phyloP scores from a whole-genome alignment of 2,797 vertebrate species.

The Tauraco hartlaubi region DNA sequence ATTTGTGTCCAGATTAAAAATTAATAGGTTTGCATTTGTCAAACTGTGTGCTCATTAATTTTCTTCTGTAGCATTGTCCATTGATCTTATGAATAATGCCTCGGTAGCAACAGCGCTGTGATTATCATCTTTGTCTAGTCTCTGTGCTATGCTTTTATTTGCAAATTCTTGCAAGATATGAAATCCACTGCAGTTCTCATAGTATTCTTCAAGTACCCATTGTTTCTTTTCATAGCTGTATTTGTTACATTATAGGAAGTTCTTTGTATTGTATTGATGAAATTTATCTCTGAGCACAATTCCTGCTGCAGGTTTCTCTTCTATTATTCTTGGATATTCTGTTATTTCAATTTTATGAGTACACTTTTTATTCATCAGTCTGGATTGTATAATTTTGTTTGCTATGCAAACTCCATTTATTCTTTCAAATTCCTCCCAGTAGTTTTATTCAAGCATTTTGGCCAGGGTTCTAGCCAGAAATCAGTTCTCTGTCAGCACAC shows the following conservation, averaged over 20 bases:
- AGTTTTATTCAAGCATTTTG: not conserved
- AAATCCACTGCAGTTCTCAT: not conserved
- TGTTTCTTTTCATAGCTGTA: not conserved
- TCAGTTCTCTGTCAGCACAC: not conserved
- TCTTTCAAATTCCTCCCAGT: not conserved
- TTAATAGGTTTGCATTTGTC: conserved; percentile 18
- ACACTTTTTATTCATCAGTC: not conserved
- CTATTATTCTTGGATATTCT: not conserved
- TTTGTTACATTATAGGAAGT: not conserved
- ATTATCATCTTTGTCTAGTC: not conserved
- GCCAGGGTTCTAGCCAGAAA: not conserved
- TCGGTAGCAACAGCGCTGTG: not conserved
- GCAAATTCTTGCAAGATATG: not conserved
- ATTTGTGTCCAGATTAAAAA: conserved; percentile 25
- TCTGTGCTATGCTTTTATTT: not conserved
- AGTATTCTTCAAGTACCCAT: not conserved
- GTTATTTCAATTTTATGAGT: not conserved
- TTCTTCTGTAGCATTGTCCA: not conserved
- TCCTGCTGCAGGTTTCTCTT: not conserved
- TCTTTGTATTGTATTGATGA: not conserved
- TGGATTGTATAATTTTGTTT: not conserved
- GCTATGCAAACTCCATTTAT: not conserved
- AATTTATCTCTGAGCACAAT: not conserved
- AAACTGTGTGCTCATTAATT: not conserved
- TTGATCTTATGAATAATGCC: not conserved